phyloP scores from a whole-genome alignment of 2,888 invertebrate species.

The Thecophora atra region DNA sequence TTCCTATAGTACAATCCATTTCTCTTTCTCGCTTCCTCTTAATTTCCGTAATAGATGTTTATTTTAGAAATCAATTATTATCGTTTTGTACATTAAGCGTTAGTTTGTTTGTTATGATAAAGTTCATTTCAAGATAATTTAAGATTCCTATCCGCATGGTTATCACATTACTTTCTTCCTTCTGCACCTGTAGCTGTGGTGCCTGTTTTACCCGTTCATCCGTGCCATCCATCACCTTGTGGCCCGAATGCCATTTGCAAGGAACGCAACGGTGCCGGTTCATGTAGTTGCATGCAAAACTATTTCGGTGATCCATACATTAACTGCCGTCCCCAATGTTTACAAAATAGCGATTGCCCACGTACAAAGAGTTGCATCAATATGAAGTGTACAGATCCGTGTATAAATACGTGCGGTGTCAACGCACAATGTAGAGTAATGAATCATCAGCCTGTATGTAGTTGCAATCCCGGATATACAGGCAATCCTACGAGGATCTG shows the following conservation, averaged over 20 bases:
- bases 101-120: not conserved
- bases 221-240: constrained; percentile 86
- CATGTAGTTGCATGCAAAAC: constrained; percentile 82
- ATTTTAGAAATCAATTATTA: constrained; percentile 2
- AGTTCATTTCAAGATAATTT: constrained; percentile 26
- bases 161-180: constrained; percentile 29
- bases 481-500: constrained; percentile 84
- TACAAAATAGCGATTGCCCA: constrained; percentile 85
- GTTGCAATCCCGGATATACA: constrained; percentile 77
- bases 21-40: constrained; percentile 38
- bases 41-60: constrained; percentile 38
- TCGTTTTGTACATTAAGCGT: not conserved
- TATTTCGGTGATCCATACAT: constrained; percentile 88
- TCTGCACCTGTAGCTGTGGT: constrained; percentile 64
- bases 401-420: constrained; percentile 82
- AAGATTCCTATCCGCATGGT: constrained; percentile 8
- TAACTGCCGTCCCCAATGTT: constrained; percentile 88
- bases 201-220: constrained; percentile 70
- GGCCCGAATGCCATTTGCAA: constrained; percentile 87
- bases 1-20: constrained; percentile 26
- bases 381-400: constrained; percentile 86
- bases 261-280: constrained; percentile 81
- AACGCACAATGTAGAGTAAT: constrained; percentile 84
- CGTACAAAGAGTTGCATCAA: constrained; percentile 80
- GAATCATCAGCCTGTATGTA: constrained; percentile 84